Evolutionary conservation across 2,888 invertebrate species (phyloP).

Genomic region (Diarsia brunnea): DNA sequence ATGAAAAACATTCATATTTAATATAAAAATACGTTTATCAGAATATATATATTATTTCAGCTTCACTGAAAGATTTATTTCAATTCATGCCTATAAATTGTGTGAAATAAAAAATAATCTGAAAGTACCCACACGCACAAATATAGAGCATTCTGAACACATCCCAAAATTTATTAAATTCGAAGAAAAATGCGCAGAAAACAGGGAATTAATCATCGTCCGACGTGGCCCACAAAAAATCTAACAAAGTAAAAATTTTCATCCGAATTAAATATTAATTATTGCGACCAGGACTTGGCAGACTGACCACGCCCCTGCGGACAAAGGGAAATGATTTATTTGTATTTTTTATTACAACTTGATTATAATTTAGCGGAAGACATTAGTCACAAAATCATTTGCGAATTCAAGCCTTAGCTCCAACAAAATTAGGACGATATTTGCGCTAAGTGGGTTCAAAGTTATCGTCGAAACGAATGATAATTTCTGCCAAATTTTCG

Average conservation of each 20-base stretch:
- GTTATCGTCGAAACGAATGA: slow-evolving; percentile 59
- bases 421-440: slow-evolving; percentile 36
- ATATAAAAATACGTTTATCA: slow-evolving; percentile 35
- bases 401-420: slow-evolving; percentile 44
- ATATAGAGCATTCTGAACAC: slow-evolving; percentile 19
- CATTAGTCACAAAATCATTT: slow-evolving; percentile 51
- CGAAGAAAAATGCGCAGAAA: slow-evolving; percentile 57
- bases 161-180: slow-evolving; percentile 54
- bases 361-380: slow-evolving; percentile 72
- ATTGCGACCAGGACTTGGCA: slow-evolving; percentile 69
- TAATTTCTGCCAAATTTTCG: slow-evolving; percentile 69
- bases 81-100: slow-evolving; percentile 49
- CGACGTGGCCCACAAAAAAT: slow-evolving; percentile 57
- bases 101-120: slow-evolving; percentile 30
- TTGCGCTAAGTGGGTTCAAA: slow-evolving; percentile 22
- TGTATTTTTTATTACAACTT: slow-evolving; percentile 69
- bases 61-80: slow-evolving; percentile 43
- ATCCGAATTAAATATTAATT: slow-evolving; percentile 74
- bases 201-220: slow-evolving; percentile 63
- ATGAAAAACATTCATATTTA: slow-evolving; percentile 27
- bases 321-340: slow-evolving; percentile 75
- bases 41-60: slow-evolving; percentile 46
- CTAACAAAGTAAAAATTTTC: slow-evolving; percentile 69
- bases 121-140: slow-evolving; percentile 28
- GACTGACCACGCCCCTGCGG: slow-evolving; percentile 60